Evolutionary conservation across 2,113 vertebrate genomes (phyloP).

Genomic region (Semnornis frantzii): DNA sequence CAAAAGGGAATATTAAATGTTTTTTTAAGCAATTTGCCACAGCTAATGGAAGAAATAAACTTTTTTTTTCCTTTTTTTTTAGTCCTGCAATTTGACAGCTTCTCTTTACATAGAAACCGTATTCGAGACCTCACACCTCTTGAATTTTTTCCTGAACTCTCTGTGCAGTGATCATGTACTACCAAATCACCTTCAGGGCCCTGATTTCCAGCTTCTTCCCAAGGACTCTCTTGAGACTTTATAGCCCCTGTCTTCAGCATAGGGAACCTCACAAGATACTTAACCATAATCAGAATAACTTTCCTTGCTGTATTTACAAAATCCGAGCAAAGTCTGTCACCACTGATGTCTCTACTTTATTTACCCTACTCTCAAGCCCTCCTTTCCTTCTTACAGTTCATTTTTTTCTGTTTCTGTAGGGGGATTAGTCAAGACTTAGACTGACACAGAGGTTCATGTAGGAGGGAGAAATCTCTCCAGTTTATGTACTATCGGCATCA

Average conservation of each 20-base stretch:
- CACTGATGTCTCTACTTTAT: neutral
- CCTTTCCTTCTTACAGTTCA: neutral
- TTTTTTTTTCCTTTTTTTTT: neutral
- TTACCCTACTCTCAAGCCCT: neutral
- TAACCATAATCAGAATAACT: neutral
- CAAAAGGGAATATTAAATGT: neutral
- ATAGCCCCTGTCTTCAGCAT: neutral
- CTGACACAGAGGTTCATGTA: neutral
- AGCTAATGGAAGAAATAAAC: neutral
- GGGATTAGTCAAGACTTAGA: neutral
- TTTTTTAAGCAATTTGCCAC: neutral
- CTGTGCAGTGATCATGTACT: neutral
- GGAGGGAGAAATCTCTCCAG: neutral
- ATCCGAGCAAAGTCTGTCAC: neutral
- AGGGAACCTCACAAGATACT: neutral
- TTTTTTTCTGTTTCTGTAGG: neutral
- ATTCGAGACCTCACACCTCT: neutral
- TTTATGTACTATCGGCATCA: neutral
- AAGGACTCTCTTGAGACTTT: neutral
- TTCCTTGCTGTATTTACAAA: neutral
- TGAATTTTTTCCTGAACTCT: neutral
- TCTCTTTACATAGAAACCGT: neutral
- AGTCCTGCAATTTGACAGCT: neutral
- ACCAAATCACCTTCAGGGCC: neutral
- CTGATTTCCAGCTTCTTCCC: neutral